Percentiles rank a stretch among this genome's conserved stretches.
Conservation (phyloP, 1,140 invertebrate species). For the Drosophila quadrilineata region DNA sequence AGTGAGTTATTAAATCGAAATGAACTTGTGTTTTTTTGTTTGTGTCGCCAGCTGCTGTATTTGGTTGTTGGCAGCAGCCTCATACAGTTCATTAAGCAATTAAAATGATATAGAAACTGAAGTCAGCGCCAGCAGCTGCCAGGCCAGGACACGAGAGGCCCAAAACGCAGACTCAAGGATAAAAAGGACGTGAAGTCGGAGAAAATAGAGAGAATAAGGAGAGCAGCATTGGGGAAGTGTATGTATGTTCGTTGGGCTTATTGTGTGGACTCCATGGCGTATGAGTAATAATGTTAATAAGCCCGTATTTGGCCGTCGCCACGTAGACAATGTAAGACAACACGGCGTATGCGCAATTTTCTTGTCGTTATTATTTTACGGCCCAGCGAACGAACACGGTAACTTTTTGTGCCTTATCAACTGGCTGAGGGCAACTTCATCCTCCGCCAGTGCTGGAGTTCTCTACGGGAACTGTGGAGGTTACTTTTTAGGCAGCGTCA, state of each 20-base stretch:
- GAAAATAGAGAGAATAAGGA: neutral
- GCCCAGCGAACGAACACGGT: conserved; percentile 30
- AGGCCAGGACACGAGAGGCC: neutral
- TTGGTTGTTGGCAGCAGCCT: neutral
- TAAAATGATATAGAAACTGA: conserved; percentile 59
- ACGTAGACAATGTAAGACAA: conserved; percentile 64
- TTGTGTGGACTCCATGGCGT: conserved; percentile 28
- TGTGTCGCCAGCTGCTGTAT: conserved; percentile 15
- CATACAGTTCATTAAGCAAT: conserved; percentile 61
- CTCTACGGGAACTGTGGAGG: neutral
- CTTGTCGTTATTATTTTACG: conserved; percentile 60
- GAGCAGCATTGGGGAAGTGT: neutral
- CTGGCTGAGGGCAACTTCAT: conserved; percentile 33
- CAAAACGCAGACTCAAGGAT: too few relatives aligned
- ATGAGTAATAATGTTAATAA: conserved; percentile 69
- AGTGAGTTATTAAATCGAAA: too few relatives aligned
- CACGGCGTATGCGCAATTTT: conserved; percentile 70
- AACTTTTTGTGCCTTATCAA: conserved; percentile 47
- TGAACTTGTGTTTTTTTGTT: too few relatives aligned
- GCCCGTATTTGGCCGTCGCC: conserved; percentile 48
- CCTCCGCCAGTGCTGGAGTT: neutral
- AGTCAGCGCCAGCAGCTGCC: conserved; percentile 17
- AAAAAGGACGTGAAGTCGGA: neutral
- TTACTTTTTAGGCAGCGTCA: conserved; percentile 27
- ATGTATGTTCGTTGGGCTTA: neutral